phyloP scores from a whole-genome alignment of 2,888 invertebrate species.

The Trisateles emortualis region DNA sequence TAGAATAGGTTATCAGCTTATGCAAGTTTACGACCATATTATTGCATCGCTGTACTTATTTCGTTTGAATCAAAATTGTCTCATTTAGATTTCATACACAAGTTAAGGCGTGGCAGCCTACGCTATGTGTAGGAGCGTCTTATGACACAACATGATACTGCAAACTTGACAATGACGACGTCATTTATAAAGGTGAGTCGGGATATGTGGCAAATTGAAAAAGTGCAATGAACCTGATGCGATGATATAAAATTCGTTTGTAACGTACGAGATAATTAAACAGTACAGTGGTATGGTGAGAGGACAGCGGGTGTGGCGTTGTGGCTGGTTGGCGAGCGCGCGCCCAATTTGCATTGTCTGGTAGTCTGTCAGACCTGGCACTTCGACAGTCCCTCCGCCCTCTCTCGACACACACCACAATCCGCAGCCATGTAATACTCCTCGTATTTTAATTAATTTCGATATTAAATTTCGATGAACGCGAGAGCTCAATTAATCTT shows the following conservation, averaged over 20 bases:
- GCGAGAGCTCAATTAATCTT: conserved; percentile 39
- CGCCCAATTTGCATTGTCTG: conserved; percentile 52
- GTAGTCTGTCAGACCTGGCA: conserved; percentile 16
- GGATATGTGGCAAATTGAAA: not conserved
- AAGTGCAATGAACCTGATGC: conserved; percentile 39
- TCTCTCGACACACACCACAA: not conserved
- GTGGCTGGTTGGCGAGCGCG: conserved; percentile 24
- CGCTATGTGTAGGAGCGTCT: conserved; percentile 2
- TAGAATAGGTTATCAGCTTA: conserved; percentile 39
- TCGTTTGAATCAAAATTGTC: conserved; percentile 23
- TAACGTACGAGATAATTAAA: conserved; percentile 50
- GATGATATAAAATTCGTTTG: conserved; percentile 43
- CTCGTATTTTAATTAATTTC: conserved; percentile 36
- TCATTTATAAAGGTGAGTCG: not conserved
- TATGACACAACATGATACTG: conserved; percentile 1
- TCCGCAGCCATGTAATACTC: not conserved
- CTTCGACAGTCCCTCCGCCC: not conserved
- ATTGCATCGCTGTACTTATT: conserved; percentile 30
- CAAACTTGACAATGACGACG: conserved; percentile 6
- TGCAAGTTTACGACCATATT: conserved; percentile 37
- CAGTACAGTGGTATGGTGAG: conserved; percentile 33
- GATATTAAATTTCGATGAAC: conserved; percentile 41
- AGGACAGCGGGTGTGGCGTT: not conserved
- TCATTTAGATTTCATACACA: conserved; percentile 19
- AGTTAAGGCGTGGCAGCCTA: not conserved